These are phyloP conservation scores for Drosophila kanapiae DNA, from an alignment of 1,140 invertebrate species.

Conservation along the genomic window DNA sequence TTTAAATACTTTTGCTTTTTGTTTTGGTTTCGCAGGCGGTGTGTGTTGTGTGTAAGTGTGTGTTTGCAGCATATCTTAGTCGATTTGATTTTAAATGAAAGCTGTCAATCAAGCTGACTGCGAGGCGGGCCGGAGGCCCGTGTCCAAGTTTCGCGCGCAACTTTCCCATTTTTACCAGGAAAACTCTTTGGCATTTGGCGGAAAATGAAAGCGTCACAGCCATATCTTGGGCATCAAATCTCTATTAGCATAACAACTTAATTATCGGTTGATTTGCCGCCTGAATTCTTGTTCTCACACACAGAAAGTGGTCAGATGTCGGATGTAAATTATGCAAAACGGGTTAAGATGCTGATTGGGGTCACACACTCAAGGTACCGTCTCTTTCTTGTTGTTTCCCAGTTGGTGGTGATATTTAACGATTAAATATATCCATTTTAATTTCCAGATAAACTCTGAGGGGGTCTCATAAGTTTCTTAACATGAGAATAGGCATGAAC, in stretches of 20 bases:
- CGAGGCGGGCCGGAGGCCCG: slow-evolving; percentile 43
- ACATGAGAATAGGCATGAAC: too few species aligned
- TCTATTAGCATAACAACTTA: slow-evolving; percentile 30
- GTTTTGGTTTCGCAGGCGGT: slow-evolving; percentile 3
- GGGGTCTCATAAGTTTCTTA: slow-evolving; percentile 13
- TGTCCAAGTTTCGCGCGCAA: slow-evolving; percentile 51
- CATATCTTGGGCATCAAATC: slow-evolving; percentile 10
- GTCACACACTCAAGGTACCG: slow-evolving; percentile 29
- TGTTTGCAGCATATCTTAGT: slow-evolving; percentile 59
- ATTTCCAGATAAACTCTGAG: slow-evolving; percentile 15
- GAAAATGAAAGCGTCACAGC: slow-evolving; percentile 74
- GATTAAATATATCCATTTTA: slow-evolving; percentile 37
- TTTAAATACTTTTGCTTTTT: slow-evolving; percentile 73
- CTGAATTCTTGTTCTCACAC: not conserved
- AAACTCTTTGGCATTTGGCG: slow-evolving; percentile 56
- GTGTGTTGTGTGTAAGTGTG: slow-evolving; percentile 3
- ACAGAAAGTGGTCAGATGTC: slow-evolving; percentile 42
- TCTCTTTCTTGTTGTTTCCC: not conserved
- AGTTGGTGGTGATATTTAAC: slow-evolving; percentile 43
- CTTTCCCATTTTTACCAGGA: slow-evolving; percentile 80
- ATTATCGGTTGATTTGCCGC: slow-evolving; percentile 22
- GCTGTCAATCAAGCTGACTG: slow-evolving; percentile 77
- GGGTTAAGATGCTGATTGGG: slow-evolving; percentile 61
- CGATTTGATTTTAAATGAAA: slow-evolving; percentile 82
- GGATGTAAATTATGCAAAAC: slow-evolving; percentile 73